Conservation (phyloP, 2,888 invertebrate species). For the Diadromus collaris region DNA sequence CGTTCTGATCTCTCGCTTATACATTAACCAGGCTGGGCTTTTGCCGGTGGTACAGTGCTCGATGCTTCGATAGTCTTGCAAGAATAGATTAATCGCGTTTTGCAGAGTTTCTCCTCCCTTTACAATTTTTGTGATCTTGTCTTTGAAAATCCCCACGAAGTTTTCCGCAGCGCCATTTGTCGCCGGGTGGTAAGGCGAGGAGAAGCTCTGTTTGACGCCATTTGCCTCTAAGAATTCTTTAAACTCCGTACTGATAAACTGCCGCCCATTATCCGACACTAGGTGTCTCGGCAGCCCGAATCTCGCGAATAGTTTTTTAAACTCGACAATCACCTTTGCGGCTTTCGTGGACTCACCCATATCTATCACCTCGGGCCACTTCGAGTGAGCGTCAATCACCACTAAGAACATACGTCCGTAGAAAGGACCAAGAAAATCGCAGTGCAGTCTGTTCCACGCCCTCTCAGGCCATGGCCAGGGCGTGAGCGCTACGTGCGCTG, state of each 20-base stretch:
- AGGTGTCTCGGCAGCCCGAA: too few relatives aligned
- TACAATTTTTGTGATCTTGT: too few relatives aligned
- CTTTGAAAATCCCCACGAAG: constrained; percentile 55
- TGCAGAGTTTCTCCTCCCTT: not conserved
- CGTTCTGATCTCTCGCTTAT: too few relatives aligned
- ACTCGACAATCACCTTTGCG: constrained; percentile 29
- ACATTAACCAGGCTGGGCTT: too few relatives aligned
- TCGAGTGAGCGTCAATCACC: constrained; percentile 55
- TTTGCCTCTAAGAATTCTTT: too few relatives aligned
- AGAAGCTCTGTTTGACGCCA: constrained; percentile 49
- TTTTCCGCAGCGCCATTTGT: too few relatives aligned
- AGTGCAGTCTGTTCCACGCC: not conserved
- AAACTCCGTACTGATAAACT: constrained; percentile 55
- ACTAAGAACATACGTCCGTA: not conserved
- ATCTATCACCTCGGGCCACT: constrained; percentile 62
- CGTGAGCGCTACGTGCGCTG: not conserved
- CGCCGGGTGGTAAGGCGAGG: too few relatives aligned
- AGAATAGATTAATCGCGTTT: too few relatives aligned
- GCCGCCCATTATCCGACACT: constrained; percentile 58
- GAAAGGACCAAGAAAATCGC: constrained; percentile 2
- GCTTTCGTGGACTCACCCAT: constrained; percentile 52
- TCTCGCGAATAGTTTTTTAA: too few relatives aligned
- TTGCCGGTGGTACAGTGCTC: too few relatives aligned
- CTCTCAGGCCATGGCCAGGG: too few relatives aligned
- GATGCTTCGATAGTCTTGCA: too few relatives aligned